Conservation (phyloP, 2,113 vertebrate species). For the Cricetomys ansorgei region DNA sequence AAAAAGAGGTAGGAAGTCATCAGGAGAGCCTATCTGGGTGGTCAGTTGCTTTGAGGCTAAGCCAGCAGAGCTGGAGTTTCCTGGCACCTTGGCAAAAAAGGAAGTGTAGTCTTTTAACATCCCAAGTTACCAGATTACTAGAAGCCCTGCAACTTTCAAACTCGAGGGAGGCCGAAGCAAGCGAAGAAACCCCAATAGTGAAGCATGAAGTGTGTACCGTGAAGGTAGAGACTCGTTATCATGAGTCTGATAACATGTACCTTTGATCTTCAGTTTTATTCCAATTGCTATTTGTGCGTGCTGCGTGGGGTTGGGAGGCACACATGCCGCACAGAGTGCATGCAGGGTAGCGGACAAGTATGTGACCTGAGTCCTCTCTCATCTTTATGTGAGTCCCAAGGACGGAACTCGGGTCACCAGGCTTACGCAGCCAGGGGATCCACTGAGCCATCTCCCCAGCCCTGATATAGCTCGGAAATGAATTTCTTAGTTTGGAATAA, state of each 20-base stretch:
- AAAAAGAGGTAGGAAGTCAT: neutral
- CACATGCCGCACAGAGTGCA: neutral
- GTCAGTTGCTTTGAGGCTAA: neutral
- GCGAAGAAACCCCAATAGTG: neutral
- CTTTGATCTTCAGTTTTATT: neutral
- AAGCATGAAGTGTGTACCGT: neutral
- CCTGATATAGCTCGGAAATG: neutral
- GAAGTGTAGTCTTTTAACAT: neutral
- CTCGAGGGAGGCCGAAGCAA: neutral
- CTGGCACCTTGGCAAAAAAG: neutral
- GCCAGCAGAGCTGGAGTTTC: neutral
- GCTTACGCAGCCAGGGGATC: neutral
- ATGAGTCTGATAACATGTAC: accelerated
- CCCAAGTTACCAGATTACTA: neutral
- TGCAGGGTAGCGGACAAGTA: neutral
- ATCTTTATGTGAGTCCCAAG: neutral
- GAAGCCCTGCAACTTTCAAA: neutral
- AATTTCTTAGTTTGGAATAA: neutral
- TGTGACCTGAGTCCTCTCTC: neutral
- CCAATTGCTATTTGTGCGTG: too few relatives aligned
- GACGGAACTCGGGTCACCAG: neutral
- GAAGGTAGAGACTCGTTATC: too few relatives aligned
- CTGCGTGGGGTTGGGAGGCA: neutral
- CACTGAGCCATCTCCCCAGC: neutral
- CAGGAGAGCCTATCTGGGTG: neutral